A percentile compares a stretch with the other conserved stretches of the same genome.
phyloP scores from a whole-genome alignment of 2,888 invertebrate species.

The Beris chalybata region DNA sequence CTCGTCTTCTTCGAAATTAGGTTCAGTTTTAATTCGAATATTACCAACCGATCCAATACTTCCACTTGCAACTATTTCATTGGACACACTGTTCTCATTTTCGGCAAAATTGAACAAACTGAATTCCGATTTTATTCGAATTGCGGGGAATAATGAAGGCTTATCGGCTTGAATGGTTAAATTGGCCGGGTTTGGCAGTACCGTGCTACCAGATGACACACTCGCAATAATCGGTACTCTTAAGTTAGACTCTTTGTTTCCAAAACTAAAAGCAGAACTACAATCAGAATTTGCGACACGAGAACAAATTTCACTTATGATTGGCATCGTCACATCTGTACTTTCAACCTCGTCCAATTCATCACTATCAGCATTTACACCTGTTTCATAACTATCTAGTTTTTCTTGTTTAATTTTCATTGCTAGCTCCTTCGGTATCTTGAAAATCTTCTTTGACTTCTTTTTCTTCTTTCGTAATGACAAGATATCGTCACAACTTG shows the following conservation, averaged over 20 bases:
- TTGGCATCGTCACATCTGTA: not conserved
- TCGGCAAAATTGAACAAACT: constrained; percentile 13
- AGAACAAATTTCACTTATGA: constrained; percentile 9
- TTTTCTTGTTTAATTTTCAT: constrained; percentile 40
- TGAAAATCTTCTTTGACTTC: constrained; percentile 33
- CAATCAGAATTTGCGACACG: too few species aligned
- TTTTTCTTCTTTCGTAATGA: constrained; percentile 17
- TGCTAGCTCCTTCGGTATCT: constrained; percentile 30
- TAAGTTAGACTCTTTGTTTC: too few species aligned
- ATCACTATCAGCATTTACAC: not conserved
- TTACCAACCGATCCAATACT: not conserved
- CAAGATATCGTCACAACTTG: constrained; percentile 32
- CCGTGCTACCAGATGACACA: constrained; percentile 43
- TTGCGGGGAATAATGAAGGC: not conserved
- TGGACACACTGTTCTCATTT: not conserved
- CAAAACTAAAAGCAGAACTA: too few species aligned
- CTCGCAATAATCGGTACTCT: constrained; percentile 41
- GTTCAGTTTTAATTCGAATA: constrained; percentile 40
- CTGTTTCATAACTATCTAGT: constrained; percentile 23
- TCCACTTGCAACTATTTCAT: not conserved
- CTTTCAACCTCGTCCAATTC: not conserved
- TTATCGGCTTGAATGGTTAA: too few species aligned
- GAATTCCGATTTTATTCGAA: constrained; percentile 20
- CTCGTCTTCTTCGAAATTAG: constrained; percentile 45
- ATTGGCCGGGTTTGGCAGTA: constrained; percentile 20